Evolutionary conservation across 2,113 vertebrate species (phyloP).

Genomic region (Choloepus hoffmanni): DNA sequence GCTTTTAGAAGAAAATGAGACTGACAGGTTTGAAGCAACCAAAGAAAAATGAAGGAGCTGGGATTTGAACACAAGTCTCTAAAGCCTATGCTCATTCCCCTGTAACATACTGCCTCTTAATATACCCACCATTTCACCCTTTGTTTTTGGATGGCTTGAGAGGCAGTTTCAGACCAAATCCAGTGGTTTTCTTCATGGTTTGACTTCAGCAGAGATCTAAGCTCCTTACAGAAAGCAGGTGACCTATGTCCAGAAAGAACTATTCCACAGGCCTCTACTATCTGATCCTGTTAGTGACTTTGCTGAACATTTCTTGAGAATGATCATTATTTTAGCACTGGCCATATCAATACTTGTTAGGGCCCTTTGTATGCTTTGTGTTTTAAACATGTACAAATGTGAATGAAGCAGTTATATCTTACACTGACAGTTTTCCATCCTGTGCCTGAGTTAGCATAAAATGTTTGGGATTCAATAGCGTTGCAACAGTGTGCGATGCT

Average conservation of each 20-base stretch:
- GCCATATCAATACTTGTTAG: neutral
- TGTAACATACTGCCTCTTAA: neutral
- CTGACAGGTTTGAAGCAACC: neutral
- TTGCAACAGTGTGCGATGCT: conserved; percentile 66
- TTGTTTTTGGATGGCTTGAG: neutral
- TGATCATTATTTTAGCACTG: conserved; percentile 20
- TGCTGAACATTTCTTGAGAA: neutral
- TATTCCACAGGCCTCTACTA: neutral
- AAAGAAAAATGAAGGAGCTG: neutral
- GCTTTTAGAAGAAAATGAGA: conserved; percentile 35
- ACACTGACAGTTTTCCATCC: conserved; percentile 62
- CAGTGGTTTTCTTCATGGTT: neutral
- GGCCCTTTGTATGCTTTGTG: conserved; percentile 57
- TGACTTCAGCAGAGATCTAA: neutral
- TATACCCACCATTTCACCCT: neutral
- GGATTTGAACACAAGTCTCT: neutral
- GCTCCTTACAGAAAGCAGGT: neutral
- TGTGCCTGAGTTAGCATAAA: conserved; percentile 71
- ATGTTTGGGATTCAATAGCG: conserved; percentile 70
- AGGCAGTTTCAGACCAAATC: neutral
- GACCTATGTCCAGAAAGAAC: neutral
- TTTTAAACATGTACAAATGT: conserved; percentile 42
- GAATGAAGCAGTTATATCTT: conserved; percentile 48
- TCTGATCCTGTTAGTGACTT: conserved; percentile 2
- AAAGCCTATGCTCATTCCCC: neutral